A percentile compares a stretch with the other conserved stretches of the same genome.
phyloP scores from a whole-genome alignment of 64 coral and sea anemone species.

The Orbicella faveolata region DNA sequence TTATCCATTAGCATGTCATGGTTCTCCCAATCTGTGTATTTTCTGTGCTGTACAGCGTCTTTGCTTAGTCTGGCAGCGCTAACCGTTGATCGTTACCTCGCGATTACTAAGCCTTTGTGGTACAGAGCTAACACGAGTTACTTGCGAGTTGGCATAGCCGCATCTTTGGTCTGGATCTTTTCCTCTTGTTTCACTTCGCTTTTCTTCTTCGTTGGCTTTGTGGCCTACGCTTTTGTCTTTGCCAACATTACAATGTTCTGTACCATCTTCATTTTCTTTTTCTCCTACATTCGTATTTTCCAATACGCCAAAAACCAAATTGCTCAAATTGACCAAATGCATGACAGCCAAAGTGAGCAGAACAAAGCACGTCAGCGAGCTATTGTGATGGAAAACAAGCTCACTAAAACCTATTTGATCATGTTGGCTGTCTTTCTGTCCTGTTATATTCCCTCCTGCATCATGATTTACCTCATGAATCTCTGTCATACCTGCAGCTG shows the following conservation, averaged over 20 bases:
- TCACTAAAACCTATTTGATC: conserved; percentile 87
- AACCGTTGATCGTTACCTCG: conserved; percentile 56
- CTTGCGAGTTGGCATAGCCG: conserved; percentile 35
- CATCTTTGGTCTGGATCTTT: conserved; percentile 58
- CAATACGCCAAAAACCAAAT: conserved; percentile 52
- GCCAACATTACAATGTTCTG: conserved; percentile 83
- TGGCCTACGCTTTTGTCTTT: conserved; percentile 86
- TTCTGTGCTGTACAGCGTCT: conserved; percentile 68
- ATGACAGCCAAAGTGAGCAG: conserved; percentile 41
- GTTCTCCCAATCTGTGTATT: conserved; percentile 58
- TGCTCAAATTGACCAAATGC: conserved; percentile 3
- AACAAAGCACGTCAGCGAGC: conserved; percentile 45
- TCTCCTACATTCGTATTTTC: conserved; percentile 89
- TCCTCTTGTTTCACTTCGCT: conserved; percentile 52
- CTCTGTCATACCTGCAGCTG: conserved; percentile 85
- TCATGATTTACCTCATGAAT: conserved; percentile 97
- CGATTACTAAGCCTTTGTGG: conserved; percentile 57
- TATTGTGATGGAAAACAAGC: conserved; percentile 73
- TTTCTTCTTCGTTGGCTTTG: conserved; percentile 88
- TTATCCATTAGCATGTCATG: conserved; percentile 34
- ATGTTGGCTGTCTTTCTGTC: conserved; percentile 72
- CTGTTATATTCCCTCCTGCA: conserved; percentile 84
- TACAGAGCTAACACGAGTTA: conserved; percentile 61
- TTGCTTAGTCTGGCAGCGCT: conserved; percentile 62
- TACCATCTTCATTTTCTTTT: conserved; percentile 80